phyloP scores from a whole-genome alignment of 2,113 vertebrate genomes.

The Redunca redunca region DNA sequence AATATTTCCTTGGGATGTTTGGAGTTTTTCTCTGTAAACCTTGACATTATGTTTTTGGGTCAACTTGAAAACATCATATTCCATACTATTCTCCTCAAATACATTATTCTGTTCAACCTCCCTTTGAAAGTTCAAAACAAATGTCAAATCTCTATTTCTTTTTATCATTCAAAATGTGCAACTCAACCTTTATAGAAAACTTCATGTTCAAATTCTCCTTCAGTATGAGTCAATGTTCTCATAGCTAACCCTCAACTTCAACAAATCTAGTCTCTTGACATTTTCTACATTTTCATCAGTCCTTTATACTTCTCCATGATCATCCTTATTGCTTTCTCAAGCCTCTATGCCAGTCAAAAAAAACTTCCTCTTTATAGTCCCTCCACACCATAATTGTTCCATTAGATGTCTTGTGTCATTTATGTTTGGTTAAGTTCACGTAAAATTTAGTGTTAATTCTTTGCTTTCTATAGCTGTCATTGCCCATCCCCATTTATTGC shows the following conservation, averaged over 20 bases:
- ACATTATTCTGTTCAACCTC: slow-evolving; percentile 33
- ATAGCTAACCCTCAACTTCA: neutral
- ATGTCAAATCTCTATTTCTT: slow-evolving; percentile 2
- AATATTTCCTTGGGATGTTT: neutral
- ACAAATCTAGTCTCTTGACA: neutral
- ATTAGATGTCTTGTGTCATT: neutral
- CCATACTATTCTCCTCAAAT: slow-evolving; percentile 19
- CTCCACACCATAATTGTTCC: neutral
- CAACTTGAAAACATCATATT: slow-evolving; percentile 26
- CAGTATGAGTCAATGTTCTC: neutral
- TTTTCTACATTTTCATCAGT: neutral
- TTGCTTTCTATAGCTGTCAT: neutral
- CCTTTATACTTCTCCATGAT: neutral
- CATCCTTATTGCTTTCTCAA: neutral
- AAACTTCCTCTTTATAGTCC: neutral
- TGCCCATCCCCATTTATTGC: neutral
- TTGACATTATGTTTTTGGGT: neutral
- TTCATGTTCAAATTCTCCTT: neutral
- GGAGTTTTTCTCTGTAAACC: slow-evolving; percentile 5
- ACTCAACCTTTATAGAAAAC: neutral
- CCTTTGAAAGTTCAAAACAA: slow-evolving; percentile 47
- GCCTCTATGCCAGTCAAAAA: neutral
- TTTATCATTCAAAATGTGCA: slow-evolving; percentile 44
- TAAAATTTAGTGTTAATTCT: neutral
- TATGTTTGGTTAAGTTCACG: slow-evolving; percentile 11